Evolutionary conservation across 2,113 vertebrate genomes (phyloP).

Genomic region (Uria aalge): DNA sequence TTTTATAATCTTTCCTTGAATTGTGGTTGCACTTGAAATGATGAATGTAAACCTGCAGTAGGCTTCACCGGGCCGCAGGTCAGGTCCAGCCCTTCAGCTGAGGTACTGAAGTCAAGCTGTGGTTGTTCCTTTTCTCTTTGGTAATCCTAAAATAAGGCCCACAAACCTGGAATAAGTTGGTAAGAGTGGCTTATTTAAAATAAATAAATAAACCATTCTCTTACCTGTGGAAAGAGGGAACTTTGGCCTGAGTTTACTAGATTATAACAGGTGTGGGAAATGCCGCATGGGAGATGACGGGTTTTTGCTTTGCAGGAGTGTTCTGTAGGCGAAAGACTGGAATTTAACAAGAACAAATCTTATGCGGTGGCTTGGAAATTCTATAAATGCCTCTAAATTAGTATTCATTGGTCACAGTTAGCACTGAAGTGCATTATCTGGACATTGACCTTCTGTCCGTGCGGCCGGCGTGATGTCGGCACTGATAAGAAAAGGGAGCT

Average conservation of each 20-base stretch:
- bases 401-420: not conserved
- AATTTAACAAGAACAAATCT: not conserved
- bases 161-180: not conserved
- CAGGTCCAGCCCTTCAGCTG: not conserved
- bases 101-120: not conserved
- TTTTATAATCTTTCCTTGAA: not conserved
- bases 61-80: not conserved
- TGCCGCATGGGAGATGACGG: rapidly evolving
- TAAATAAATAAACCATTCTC: not conserved
- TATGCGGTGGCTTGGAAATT: not conserved
- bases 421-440: not conserved
- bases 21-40: not conserved
- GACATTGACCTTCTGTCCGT: not conserved
- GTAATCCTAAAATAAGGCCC: not conserved
- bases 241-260: not conserved
- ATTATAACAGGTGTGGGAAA: not conserved
- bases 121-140: not conserved
- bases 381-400: not conserved
- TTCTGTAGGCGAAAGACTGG: not conserved
- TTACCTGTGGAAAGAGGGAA: not conserved
- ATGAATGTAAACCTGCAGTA: not conserved
- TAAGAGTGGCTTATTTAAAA: not conserved
- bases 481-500: not conserved
- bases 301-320: not conserved
- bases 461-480: not conserved